phyloP scores from a whole-genome alignment of 2,113 vertebrate genomes.

The Sander vitreus region DNA sequence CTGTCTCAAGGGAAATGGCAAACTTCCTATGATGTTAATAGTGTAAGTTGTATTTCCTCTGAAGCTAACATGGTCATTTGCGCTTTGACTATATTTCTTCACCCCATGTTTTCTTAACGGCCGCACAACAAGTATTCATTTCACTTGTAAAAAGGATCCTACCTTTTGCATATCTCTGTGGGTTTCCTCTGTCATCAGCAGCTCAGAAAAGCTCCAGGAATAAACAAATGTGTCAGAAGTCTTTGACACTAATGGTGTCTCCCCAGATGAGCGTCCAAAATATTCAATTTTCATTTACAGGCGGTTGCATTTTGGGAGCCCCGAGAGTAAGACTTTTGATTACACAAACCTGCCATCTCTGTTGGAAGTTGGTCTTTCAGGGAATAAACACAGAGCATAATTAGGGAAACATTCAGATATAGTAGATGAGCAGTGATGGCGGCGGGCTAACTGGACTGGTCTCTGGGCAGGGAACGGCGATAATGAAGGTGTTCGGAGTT shows the following conservation, averaged over 20 bases:
- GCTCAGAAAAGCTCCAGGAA: constrained; percentile 39
- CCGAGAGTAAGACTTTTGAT: constrained; percentile 76
- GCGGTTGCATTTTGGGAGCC: constrained; percentile 65
- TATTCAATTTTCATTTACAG: constrained; percentile 68
- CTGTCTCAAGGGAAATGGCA: not conserved
- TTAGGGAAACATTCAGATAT: constrained; percentile 73
- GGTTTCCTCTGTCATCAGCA: constrained; percentile 6
- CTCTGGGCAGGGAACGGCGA: constrained; percentile 48
- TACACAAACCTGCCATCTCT: constrained; percentile 76
- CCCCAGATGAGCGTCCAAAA: constrained; percentile 68
- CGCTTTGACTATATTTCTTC: not conserved
- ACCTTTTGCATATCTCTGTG: constrained; percentile 42
- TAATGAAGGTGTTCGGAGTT: constrained; percentile 72
- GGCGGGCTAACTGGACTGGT: constrained; percentile 43
- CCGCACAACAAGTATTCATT: not conserved
- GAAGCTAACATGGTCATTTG: not conserved
- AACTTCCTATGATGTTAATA: not conserved
- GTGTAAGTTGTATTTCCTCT: not conserved
- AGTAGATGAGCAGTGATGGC: constrained; percentile 46
- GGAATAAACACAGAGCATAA: constrained; percentile 74
- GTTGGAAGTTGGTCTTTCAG: constrained; percentile 71
- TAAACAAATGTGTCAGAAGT: constrained; percentile 48
- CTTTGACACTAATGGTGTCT: constrained; percentile 72
- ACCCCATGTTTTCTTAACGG: not conserved
- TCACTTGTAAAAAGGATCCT: not conserved